Percentiles rank a stretch among this genome's conserved stretches.
Evolutionary conservation across 2,888 invertebrate genomes (phyloP).

Genomic region (Argyresthia goedartella): DNA sequence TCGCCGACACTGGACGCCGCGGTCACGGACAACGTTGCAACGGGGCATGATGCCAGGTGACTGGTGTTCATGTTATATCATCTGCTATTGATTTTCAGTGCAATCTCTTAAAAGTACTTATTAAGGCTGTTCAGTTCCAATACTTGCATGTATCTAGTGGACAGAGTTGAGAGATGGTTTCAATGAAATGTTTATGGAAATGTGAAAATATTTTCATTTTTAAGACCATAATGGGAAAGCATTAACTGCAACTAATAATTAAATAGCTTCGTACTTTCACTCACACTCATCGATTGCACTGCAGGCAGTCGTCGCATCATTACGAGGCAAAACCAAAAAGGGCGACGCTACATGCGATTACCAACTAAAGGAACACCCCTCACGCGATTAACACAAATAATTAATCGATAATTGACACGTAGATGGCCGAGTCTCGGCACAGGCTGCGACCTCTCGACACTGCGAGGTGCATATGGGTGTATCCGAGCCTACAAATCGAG

Average conservation of each 20-base stretch:
- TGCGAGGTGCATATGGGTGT: constrained; percentile 6
- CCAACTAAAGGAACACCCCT: background rate
- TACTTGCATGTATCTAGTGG: no score
- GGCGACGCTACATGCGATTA: constrained; percentile 2
- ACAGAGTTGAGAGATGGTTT: no score
- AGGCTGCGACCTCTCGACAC: constrained; percentile 24
- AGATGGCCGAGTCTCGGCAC: constrained; percentile 9
- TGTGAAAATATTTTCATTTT: no score
- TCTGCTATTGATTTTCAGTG: no score
- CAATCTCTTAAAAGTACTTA: no score
- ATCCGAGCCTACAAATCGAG: constrained; percentile 48
- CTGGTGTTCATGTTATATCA: no score
- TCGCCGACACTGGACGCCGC: constrained; percentile 32
- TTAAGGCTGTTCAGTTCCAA: no score
- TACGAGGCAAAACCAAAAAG: constrained; percentile 7
- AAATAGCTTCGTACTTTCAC: background rate
- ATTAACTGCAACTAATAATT: background rate
- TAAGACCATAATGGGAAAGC: no score
- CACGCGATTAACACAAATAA: constrained; percentile 11
- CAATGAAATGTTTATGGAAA: no score
- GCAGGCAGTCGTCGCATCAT: background rate
- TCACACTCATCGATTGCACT: background rate
- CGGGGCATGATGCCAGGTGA: no score
- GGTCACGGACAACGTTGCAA: background rate
- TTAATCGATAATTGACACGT: constrained; percentile 30